These are phyloP conservation scores for Callopanchax toddi DNA, from an alignment of 2,113 vertebrate genomes.

Conservation along the genomic window DNA sequence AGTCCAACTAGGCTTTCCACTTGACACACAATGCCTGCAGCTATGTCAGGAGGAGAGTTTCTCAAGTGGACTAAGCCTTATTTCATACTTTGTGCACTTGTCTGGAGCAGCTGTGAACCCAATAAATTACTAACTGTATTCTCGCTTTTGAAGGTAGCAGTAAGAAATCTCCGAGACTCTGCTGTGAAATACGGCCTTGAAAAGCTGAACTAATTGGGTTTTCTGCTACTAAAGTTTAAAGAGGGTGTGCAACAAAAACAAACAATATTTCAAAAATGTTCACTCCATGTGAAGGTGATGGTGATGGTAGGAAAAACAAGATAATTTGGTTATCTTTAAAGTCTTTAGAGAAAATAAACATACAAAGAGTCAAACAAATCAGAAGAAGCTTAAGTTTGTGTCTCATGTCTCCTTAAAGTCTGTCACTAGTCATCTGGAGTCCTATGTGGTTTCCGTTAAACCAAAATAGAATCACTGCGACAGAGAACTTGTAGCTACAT, in stretches of 20 bases:
- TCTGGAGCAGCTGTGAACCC: slow-evolving; percentile 30
- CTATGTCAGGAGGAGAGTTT: slow-evolving; percentile 27
- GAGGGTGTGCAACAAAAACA: too few species aligned
- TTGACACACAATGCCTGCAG: slow-evolving; percentile 25
- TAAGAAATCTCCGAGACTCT: neutral
- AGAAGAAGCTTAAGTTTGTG: slow-evolving; percentile 9
- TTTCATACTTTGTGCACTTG: slow-evolving; percentile 3
- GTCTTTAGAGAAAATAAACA: too few species aligned
- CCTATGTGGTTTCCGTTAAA: slow-evolving; percentile 9
- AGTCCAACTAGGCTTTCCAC: slow-evolving; percentile 30
- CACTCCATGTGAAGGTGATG: slow-evolving; percentile 10
- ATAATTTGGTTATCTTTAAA: too few species aligned
- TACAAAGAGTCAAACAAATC: neutral
- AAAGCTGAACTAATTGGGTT: slow-evolving; percentile 2
- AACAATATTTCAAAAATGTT: neutral
- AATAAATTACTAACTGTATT: slow-evolving; percentile 15
- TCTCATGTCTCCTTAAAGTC: neutral
- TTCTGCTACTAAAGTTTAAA: slow-evolving; percentile 17
- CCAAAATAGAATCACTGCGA: slow-evolving; percentile 5
- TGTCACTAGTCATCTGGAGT: neutral
- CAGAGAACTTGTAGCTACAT: slow-evolving; percentile 1
- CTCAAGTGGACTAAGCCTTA: slow-evolving; percentile 8
- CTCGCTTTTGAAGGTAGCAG: neutral
- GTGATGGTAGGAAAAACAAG: too few species aligned
- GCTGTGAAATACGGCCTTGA: neutral